Evolutionary conservation across 2,113 vertebrate genomes (phyloP).

Genomic region (Indicator indicator): DNA sequence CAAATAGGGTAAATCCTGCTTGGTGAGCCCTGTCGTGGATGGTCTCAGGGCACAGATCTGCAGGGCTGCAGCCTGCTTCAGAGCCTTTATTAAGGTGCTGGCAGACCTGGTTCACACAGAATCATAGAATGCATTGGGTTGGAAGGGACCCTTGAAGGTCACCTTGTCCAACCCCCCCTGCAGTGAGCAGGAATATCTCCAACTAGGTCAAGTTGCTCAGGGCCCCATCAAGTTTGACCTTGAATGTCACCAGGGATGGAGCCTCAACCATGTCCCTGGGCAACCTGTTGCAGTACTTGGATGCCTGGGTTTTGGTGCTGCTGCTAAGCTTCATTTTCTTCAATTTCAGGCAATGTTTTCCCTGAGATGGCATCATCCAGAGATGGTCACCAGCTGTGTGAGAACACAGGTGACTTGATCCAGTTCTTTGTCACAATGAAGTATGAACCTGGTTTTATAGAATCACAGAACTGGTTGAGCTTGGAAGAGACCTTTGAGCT

Average conservation of each 20-base stretch:
- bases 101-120: too few species aligned
- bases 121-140: too few species aligned
- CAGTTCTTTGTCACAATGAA: neutral
- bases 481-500: too few species aligned
- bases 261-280: too few species aligned
- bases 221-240: too few species aligned
- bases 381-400: neutral
- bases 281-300: neutral
- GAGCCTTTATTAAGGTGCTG: neutral
- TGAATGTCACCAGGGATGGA: too few species aligned
- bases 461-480: too few species aligned
- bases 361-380: neutral
- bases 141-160: too few species aligned
- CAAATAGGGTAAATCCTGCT: neutral
- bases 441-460: neutral
- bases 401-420: accelerated
- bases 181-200: too few species aligned
- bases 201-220: too few species aligned
- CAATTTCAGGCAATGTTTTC: neutral
- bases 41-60: neutral
- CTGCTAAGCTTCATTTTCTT: neutral
- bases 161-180: too few species aligned
- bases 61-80: neutral
- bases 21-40: neutral
- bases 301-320: accelerated